Evolutionary conservation across 2,888 invertebrate species (phyloP), one percentile per base, ranked within the genome.

Genomic region (Xestia c-nigrum): DNA sequence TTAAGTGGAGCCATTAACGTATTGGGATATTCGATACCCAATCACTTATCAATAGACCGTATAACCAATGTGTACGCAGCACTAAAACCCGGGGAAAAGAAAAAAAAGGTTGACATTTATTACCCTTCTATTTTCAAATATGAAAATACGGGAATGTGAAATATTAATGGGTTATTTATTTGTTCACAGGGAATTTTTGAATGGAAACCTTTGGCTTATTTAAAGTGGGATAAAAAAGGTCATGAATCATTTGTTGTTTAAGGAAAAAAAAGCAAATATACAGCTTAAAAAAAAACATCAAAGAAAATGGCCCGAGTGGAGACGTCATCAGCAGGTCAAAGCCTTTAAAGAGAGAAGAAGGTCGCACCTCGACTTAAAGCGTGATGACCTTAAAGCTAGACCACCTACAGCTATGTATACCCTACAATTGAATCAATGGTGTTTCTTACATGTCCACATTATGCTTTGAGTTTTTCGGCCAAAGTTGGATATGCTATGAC

Each of bases 1-100:
- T 88, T 89, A 87, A 85, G 76, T 66, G 74, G 83, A 76, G 76
- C 88, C 88, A 85, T 88, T 90, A 88, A 83, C 72, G 75, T 85
- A 89, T 85, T 90, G 85, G 85, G 83, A 68, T 81, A 83, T 84
- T 76, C 78, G 80, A 86, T 82, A 79, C 68, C 75, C 84, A 85
- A 89, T 82, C 76, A 85, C 85, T 89, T 87, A 84, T 78, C 78
- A 81, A 80, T 74, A 74, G 68, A 71, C 65, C 46, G 68, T 73
- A 75, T 57, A 70, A 72, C 78, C 68, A 77, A 67, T 73, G 21
- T 72, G 73, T 85, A 57, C 73, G 66, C 14, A 73, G 50, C 72
- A 69, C 73, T 78, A 74, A 75, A 83, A 73, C 63, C 5, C 1
- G 19, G 50, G 9, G 5, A 61, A 52, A 40, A 66, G 31, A 47